phyloP scores from a whole-genome alignment of 2,888 invertebrate genomes.

The Drosophila paracracens region DNA sequence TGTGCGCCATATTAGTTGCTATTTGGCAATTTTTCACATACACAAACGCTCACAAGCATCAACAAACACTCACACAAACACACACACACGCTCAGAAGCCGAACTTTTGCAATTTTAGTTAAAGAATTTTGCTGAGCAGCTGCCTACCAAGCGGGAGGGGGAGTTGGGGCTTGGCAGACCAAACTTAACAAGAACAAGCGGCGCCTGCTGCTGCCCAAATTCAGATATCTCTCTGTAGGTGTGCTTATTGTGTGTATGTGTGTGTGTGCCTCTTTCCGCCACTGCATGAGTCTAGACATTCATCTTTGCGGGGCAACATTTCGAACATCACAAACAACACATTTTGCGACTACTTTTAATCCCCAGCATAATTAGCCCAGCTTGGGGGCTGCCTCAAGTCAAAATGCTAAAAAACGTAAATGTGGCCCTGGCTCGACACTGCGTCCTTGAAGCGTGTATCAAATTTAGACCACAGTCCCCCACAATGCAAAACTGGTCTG shows the following conservation, averaged over 20 bases:
- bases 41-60: slow-evolving; percentile 39
- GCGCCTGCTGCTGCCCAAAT: slow-evolving; percentile 35
- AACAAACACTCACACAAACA: slow-evolving; percentile 4
- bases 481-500: not conserved
- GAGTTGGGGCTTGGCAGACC: not conserved
- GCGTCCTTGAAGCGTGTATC: slow-evolving; percentile 69
- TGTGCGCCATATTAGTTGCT: slow-evolving; percentile 80
- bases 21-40: slow-evolving; percentile 78
- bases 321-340: slow-evolving; percentile 25
- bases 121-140: slow-evolving; percentile 73
- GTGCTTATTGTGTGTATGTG: not conserved
- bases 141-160: slow-evolving; percentile 35
- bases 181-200: slow-evolving; percentile 26
- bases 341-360: slow-evolving; percentile 67
- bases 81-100: slow-evolving; percentile 27
- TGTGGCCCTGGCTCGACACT: slow-evolving; percentile 13
- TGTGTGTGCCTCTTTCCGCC: slow-evolving; percentile 3
- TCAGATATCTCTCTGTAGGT: slow-evolving; percentile 26
- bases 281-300: slow-evolving; percentile 54
- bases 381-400: slow-evolving; percentile 20
- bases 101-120: slow-evolving; percentile 80
- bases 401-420: slow-evolving; percentile 23
- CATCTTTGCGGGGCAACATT: slow-evolving; percentile 44
- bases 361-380: slow-evolving; percentile 65
- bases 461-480: slow-evolving; percentile 50